Evolutionary conservation across 2,888 invertebrate species (phyloP), one percentile per base, ranked within the genome.

Genomic region (Aphidoletes aphidimyza): DNA sequence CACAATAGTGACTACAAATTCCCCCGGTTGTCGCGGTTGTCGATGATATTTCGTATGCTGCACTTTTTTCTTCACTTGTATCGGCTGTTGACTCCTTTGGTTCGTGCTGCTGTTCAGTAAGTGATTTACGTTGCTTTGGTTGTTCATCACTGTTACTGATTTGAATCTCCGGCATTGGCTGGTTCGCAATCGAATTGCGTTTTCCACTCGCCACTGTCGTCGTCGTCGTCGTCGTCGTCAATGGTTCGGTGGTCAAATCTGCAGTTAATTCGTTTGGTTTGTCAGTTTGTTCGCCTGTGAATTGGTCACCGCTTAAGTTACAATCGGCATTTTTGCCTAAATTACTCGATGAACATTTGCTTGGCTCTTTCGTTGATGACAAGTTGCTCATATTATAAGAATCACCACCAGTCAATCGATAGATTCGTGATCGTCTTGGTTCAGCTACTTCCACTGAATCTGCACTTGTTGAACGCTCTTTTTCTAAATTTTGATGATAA

Each of bases 401-500:
- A 69, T 69, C 17, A 14, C 69, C 69, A 30, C 30, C 14, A 3
- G 69, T 69, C 14, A 69, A 30, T 30, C 34, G 69, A 69, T 30
- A 69, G 34, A 69, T 69, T 30, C 69, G 69, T 69, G 69, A 69
- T 30, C 34, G 69, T 42, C 2, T 83, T 19, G 84, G 22, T 30
- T 30, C 36, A 83, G 85, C 11, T 30, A 83, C 85, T 84, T 87
- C 87, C 84, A 87, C 87, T 36, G 88, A 87, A 83, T 88, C 87
- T 54, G 87, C 87, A 85, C 49, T 86, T 86, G 3, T 78, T 42
- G 81, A 49, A 36, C 86, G 86, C 45, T 87, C 87, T 19, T 87
- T 86, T 36, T 88, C 42, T 42, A 83, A 11, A 30, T 69, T 69
- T 45, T 83, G 83, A 42, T 83, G 83, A 39, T 14, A 83, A 26